Evolutionary conservation across 1,140 invertebrate genomes (phyloP).

Genomic region (Daktulosphaira vitifoliae): DNA sequence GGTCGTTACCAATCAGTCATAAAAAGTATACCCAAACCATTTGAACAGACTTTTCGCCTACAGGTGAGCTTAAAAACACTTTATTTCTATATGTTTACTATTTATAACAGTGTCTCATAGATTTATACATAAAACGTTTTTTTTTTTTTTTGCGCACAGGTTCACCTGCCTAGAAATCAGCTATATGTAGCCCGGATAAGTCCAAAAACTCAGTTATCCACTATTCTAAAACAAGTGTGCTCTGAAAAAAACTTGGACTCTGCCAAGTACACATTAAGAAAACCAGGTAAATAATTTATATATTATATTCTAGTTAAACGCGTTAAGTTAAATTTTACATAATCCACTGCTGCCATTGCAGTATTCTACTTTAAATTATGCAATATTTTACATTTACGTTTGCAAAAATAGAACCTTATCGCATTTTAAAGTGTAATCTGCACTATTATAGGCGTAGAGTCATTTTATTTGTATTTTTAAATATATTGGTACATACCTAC

Average conservation of each 20-base stretch:
- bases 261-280: constrained; percentile 65
- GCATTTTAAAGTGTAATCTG: no score
- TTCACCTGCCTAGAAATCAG: constrained; percentile 76
- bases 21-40: constrained; percentile 51
- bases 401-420: no score
- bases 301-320: no score
- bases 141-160: constrained; percentile 44
- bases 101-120: no score
- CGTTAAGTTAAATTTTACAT: no score
- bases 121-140: background rate
- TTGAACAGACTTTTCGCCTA: constrained; percentile 66
- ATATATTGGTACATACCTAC: no score
- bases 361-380: no score
- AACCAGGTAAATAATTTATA: constrained; percentile 68
- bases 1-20: constrained; percentile 38
- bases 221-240: constrained; percentile 64
- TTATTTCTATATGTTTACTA: background rate
- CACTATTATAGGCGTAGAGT: no score
- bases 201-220: constrained; percentile 54
- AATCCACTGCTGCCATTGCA: no score
- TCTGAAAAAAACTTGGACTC: constrained; percentile 69
- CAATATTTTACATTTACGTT: no score
- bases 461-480: no score
- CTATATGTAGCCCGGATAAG: constrained; percentile 66
- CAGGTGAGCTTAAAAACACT: constrained; percentile 44